Evolutionary conservation across 1,140 invertebrate genomes (phyloP), one percentile per base, ranked within the genome.

Genomic region (Drosophila tsacasi): DNA sequence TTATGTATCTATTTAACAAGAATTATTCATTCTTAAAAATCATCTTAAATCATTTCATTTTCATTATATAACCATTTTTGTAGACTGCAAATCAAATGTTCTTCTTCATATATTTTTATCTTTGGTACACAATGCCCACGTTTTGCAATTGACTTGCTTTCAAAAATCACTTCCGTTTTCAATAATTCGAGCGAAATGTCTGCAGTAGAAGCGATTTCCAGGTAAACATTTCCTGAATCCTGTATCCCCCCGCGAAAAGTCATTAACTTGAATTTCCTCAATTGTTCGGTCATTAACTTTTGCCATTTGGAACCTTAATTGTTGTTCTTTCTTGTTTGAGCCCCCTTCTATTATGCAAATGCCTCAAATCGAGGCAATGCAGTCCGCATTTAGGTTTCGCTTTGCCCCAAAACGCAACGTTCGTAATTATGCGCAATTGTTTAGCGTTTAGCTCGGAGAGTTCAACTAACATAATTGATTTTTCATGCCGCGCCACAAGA

Each of bases 371-470:
- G 83, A 78, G 61, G 85, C 78, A 89, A 77, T 90, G 84, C 84
- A 81, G 81, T 58, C 54, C 25, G 58, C 64, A 49, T 25, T 47
- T 40, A 40, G 44, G 39, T 35, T 30, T 25, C 39, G 47, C 30
- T 25, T 69, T 55, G 67, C 23, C 49, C 65, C 65, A 23, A 68
- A 68, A 62, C 66, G 60, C 68, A 77, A 59, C 66, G 59, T 62
- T 73, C 71, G 75, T 90, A 82, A 90, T 90, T 90, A 90, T 90
- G 85, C 85, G 86, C 85, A 89, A 90, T 89, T 90, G 85, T 85
- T 89, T 89, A 87, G 84, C 77, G 77, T 77, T 86, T 83, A 87
- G 79, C 83, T 87, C 52, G 35, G 59, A 81, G 77, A 79, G 72
- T 89, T 89, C 72, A 79, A 27, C 67, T 61, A 73, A 82, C 81